These are phyloP conservation scores for Lycaon pictus DNA, from an alignment of 2,113 vertebrate genomes.

Conservation along the genomic window DNA sequence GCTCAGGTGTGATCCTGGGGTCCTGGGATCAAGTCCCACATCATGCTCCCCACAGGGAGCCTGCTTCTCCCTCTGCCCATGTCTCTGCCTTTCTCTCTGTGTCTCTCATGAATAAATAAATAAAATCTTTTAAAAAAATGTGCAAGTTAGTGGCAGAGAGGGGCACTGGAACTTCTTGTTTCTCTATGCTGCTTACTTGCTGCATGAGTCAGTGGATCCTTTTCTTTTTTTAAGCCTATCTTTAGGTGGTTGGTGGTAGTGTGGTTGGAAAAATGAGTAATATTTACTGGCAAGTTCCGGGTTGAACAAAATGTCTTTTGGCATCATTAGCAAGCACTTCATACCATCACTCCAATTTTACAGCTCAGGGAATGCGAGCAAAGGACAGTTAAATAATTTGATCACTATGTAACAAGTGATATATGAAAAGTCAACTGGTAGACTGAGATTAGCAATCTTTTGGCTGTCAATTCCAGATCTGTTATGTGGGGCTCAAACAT, in stretches of 20 bases:
- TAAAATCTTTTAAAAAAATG: not conserved
- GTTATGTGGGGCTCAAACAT: not conserved
- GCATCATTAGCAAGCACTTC: not conserved
- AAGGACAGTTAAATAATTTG: conserved; percentile 50
- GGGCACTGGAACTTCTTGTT: not conserved
- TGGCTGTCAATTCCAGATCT: conserved; percentile 9
- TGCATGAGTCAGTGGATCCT: not conserved
- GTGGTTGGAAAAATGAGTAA: conserved; percentile 30
- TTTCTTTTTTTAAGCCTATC: not conserved
- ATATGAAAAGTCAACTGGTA: conserved; percentile 24
- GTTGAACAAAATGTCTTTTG: conserved; percentile 22
- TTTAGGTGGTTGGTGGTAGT: not conserved
- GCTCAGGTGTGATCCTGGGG: too few relatives aligned
- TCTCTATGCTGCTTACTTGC: not conserved
- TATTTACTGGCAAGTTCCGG: conserved; percentile 16
- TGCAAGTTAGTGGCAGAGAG: not conserved
- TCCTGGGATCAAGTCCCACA: too few relatives aligned
- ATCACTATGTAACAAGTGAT: not conserved
- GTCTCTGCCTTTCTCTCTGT: too few relatives aligned
- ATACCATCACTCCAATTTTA: not conserved
- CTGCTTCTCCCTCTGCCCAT: too few relatives aligned
- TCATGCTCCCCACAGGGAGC: too few relatives aligned
- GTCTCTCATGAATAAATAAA: too few relatives aligned
- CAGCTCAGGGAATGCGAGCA: not conserved
- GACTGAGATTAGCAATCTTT: conserved; percentile 34